Evolutionary conservation across 2,888 invertebrate genomes (phyloP), one percentile per base, ranked within the genome.

Genomic region (Stomorhina lunata): DNA sequence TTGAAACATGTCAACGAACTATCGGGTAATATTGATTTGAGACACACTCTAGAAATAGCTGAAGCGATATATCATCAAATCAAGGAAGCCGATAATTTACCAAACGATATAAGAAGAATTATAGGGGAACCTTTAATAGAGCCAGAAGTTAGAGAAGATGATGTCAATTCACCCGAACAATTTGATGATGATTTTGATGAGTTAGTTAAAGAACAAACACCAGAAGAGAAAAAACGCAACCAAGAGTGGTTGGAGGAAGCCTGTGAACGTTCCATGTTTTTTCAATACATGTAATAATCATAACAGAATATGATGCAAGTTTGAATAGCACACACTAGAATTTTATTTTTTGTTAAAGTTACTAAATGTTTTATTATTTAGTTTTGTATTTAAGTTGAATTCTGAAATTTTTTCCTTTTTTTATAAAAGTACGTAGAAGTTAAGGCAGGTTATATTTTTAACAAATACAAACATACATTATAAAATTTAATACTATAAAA

Each of bases 1-100:
- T 92, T 98, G 34, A 98, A 98, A 93, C 98, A 99, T 89, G 96
- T 99, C 83, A 99, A 99, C 92, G 99, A 99, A 90, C 92, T 99
- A 84, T 96, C 97, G 10, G 94, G 96, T 90, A 94, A 95, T 84
- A 94, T 99, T 61, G 95, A 98, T 88, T 92, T 99, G 7, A 95
- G 96, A 80, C 93, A 94, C 84, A 95, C 96, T 61, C 91, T 99
- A 25, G 95, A 95, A 86, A 94, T 95, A 80, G 98, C 99, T 0
- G 99, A 99, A 91, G 96, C 96, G 7, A 98, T 99, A 86, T 98
- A 95, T 91, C 93, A 95, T 86, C 99, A 99, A 91, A 93, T 99
- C 0, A 94, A 94, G 85, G 93, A 94, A 12, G 93, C 95, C 0
- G 93, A 94, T 1, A 93, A 95, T 86, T 91, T 96, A 69, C 94